Conservation (phyloP, 1,140 invertebrate species). For the Calosoma granatense region DNA sequence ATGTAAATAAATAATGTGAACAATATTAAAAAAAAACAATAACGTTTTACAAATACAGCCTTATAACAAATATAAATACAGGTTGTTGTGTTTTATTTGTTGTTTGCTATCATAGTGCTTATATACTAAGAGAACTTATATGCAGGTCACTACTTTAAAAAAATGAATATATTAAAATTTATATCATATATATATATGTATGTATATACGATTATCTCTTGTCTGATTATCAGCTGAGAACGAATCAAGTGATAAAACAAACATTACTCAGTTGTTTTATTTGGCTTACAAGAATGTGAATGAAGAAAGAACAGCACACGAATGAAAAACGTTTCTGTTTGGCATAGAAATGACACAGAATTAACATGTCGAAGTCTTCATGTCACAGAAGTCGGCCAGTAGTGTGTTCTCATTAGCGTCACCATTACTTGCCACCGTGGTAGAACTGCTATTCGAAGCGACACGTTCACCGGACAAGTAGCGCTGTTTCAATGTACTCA, state of each 20-base stretch:
- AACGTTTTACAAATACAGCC: neutral
- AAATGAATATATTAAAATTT: too few species aligned
- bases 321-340: neutral
- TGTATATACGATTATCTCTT: too few species aligned
- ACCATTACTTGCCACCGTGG: neutral
- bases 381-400: neutral
- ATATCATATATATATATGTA: too few species aligned
- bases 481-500: slow-evolving; percentile 61
- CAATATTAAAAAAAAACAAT: neutral
- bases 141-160: too few species aligned
- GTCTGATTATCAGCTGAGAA: too few species aligned
- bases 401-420: slow-evolving; percentile 3
- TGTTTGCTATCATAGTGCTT: too few species aligned
- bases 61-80: neutral
- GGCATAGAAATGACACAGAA: neutral
- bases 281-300: too few species aligned
- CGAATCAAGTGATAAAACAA: too few species aligned
- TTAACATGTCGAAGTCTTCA: slow-evolving; percentile 8
- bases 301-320: too few species aligned
- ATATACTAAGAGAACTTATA: too few species aligned
- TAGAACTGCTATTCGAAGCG: neutral
- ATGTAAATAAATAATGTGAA: neutral
- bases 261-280: too few species aligned
- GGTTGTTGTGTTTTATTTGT: neutral
- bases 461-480: slow-evolving; percentile 27